Evolutionary conservation across 2,797 vertebrate species (phyloP), one percentile per base, ranked within the genome.

Genomic region (Schizothorax lantsangensis): DNA sequence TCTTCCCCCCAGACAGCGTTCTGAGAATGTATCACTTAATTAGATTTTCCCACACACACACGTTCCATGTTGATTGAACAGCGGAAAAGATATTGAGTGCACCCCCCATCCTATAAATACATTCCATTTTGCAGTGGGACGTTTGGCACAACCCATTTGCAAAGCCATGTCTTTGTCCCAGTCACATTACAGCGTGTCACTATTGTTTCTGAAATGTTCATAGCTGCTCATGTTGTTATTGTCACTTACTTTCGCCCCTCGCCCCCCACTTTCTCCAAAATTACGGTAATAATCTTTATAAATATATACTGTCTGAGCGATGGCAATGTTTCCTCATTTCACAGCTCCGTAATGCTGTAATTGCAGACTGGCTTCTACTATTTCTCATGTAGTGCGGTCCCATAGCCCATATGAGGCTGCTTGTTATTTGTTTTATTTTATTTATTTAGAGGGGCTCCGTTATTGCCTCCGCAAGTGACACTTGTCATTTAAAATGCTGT

Each of bases 401-500:
- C 90, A 21, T 84, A 81, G 83, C 87, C 88, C 89, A 91, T 89
- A 85, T 84, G 88, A 91, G 91, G 84, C 89, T 85, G 26, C 49
- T 57, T 43, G 79, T 87, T 45, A 80, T 68, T 89, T 86, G 88
- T 88, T 69, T 88, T 80, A 86, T 80, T 66, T 66, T 68, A 86
- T 75, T 73, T 88, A 88, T 88, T 59, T 59, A 80, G 71, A 73
- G 73, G 85, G 83, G 57, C 81, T 86, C 59, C 59, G 71, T 89
- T 92, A 91, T 92, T 90, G 88, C 89, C 85, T 91, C 85, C 85
- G 87, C 69, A 89, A 85, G 88, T 92, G 89, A 87, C 88, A 91
- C 92, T 92, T 92, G 91, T 90, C 88, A 91, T 92, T 91, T 92
- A 90, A 92, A 93, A 92, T 93, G 83, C 89, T 79, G 64, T 92